Conservation (phyloP, 1,140 invertebrate genomes). For the Lycorma delicatula region DNA sequence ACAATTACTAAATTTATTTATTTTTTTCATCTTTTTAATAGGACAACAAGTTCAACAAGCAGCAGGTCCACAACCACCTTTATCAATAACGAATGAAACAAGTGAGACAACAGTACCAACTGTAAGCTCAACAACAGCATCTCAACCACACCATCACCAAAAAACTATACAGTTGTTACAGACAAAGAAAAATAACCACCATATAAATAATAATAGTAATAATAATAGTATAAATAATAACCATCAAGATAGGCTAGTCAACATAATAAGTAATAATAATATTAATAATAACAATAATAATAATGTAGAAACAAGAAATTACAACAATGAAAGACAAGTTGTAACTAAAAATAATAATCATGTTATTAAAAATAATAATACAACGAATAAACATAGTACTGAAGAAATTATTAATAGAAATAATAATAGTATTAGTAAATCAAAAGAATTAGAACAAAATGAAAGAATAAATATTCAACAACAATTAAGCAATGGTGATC, state of each 20-base stretch:
- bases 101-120: neutral
- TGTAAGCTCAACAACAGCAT: constrained; percentile 1
- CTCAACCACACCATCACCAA: too few relatives aligned
- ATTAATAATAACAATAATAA: too few relatives aligned
- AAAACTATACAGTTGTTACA: constrained; percentile 26
- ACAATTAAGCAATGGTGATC: too few relatives aligned
- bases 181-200: constrained; percentile 34
- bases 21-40: constrained; percentile 18
- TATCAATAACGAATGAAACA: constrained; percentile 24
- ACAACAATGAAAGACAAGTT: neutral
- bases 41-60: constrained; percentile 42
- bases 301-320: neutral
- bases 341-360: neutral
- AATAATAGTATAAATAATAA: neutral
- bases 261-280: too few relatives aligned
- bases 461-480: too few relatives aligned
- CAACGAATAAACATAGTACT: neutral
- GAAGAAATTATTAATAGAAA: too few relatives aligned
- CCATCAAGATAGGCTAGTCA: constrained; percentile 14
- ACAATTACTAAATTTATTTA: too few relatives aligned
- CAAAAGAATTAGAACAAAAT: too few relatives aligned
- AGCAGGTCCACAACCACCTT: constrained; percentile 27
- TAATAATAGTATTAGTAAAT: too few relatives aligned
- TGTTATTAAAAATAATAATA: neutral
- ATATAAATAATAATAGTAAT: too few relatives aligned